Percentiles rank a stretch among this genome's conserved stretches.
Evolutionary conservation across 1,140 invertebrate species (phyloP).

Genomic region (Drosophila ananassae): DNA sequence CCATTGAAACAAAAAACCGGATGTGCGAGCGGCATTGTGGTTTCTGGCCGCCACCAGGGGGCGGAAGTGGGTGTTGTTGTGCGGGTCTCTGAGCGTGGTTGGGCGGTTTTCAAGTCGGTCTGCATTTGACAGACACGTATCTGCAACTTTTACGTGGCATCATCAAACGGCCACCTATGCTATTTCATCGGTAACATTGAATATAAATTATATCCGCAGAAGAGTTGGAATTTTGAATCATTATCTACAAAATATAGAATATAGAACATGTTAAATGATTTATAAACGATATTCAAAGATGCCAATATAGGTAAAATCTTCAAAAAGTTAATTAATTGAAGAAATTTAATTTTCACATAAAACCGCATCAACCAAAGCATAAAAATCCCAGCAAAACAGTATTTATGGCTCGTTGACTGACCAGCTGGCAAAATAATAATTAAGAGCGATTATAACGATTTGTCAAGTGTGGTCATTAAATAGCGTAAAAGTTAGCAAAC

Average conservation of each 20-base stretch:
- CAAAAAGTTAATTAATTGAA: no score
- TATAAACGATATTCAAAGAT: background rate
- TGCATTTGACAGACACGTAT: constrained; percentile 35
- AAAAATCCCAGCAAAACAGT: background rate
- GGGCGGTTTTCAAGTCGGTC: background rate
- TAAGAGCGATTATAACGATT: constrained; percentile 40
- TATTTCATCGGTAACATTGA: background rate
- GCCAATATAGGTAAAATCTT: no score
- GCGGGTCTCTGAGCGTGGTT: constrained; percentile 11
- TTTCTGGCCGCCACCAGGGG: background rate
- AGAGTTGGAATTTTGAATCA: background rate
- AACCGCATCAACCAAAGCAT: background rate
- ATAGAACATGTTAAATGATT: background rate
- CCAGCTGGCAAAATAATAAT: constrained; percentile 41
- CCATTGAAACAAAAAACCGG: constrained; percentile 45
- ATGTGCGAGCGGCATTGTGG: constrained; percentile 45
- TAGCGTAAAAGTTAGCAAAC: constrained; percentile 16
- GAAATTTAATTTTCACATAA: no score
- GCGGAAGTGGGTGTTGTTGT: constrained; percentile 2
- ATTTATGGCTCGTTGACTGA: constrained; percentile 10
- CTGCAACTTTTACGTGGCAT: background rate
- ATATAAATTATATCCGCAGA: background rate
- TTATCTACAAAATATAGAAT: no score
- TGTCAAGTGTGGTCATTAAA: constrained; percentile 29
- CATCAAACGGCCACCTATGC: background rate